Evolutionary conservation across 1,140 invertebrate genomes (phyloP).

Genomic region (fruit fly (Drosophila melanogaster)): DNA sequence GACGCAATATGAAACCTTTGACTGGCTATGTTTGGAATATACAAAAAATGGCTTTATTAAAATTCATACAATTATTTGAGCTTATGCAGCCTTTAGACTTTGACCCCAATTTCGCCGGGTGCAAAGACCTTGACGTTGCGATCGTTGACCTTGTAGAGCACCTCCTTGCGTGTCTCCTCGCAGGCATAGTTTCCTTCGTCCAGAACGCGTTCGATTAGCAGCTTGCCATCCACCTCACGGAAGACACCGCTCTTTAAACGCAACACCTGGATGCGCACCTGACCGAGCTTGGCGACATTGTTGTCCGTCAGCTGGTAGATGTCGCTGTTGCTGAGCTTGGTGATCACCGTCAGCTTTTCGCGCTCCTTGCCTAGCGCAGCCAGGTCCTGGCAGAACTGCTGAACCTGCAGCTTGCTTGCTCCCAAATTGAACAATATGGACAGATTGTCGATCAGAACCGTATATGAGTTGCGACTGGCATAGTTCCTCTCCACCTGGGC

Average conservation of each 20-base stretch:
- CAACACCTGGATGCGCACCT: constrained; percentile 87
- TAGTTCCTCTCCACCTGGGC: constrained; percentile 60
- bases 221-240: constrained; percentile 88
- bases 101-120: constrained; percentile 86
- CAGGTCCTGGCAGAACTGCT: constrained; percentile 79
- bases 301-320: constrained; percentile 86
- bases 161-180: constrained; percentile 79
- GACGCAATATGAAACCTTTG: neutral
- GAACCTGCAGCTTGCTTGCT: constrained; percentile 71
- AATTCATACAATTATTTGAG: constrained; percentile 46
- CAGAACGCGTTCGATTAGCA: constrained; percentile 85
- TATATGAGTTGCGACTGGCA: constrained; percentile 80
- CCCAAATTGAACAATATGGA: constrained; percentile 89
- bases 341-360: constrained; percentile 84
- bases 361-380: constrained; percentile 83
- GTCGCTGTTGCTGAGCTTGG: constrained; percentile 86
- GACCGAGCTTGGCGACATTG: constrained; percentile 87
- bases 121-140: constrained; percentile 89
- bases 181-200: constrained; percentile 79
- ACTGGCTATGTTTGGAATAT: constrained; percentile 32
- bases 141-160: constrained; percentile 90
- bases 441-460: constrained; percentile 89
- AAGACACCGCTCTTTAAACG: constrained; percentile 88
- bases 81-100: constrained; percentile 41
- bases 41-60: constrained; percentile 78